phyloP scores from a whole-genome alignment of 2,113 vertebrate genomes.

The Atherinomorus stipes region DNA sequence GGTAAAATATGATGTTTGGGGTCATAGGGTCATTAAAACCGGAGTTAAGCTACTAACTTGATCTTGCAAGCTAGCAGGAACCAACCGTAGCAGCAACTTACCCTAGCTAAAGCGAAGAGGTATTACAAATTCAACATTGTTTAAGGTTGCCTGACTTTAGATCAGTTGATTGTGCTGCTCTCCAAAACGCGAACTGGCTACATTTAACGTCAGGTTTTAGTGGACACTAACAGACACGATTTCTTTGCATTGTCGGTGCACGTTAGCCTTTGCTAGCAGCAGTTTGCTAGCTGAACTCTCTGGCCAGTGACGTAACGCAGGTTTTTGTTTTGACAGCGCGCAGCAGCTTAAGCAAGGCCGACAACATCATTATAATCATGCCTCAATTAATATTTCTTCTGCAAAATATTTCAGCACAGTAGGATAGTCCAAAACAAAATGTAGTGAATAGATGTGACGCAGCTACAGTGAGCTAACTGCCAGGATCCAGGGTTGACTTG shows the following conservation, averaged over 20 bases:
- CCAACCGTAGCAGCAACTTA: conserved; percentile 54
- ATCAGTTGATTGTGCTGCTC: not conserved
- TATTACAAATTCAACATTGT: conserved; percentile 26
- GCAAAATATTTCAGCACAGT: not conserved
- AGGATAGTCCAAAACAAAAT: not conserved
- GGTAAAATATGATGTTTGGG: not conserved
- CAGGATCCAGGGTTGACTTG: not conserved
- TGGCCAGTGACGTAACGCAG: conserved; percentile 73
- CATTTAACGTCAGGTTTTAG: not conserved
- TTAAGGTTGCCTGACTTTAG: not conserved
- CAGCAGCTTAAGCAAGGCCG: conserved; percentile 11
- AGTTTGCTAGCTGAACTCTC: conserved; percentile 58
- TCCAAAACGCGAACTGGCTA: not conserved
- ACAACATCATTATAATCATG: not conserved
- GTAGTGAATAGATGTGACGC: conserved; percentile 52
- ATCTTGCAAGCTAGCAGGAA: conserved; percentile 73
- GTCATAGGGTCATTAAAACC: not conserved
- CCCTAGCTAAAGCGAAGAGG: conserved; percentile 46
- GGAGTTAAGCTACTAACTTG: conserved; percentile 43
- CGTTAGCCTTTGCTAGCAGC: conserved; percentile 63
- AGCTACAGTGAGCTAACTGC: conserved; percentile 14
- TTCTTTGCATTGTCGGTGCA: conserved; percentile 39
- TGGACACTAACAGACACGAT: not conserved
- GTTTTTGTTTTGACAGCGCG: conserved; percentile 80
- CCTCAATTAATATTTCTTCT: not conserved